phyloP scores from a whole-genome alignment of 2,113 vertebrate species.

The Otus sunia region DNA sequence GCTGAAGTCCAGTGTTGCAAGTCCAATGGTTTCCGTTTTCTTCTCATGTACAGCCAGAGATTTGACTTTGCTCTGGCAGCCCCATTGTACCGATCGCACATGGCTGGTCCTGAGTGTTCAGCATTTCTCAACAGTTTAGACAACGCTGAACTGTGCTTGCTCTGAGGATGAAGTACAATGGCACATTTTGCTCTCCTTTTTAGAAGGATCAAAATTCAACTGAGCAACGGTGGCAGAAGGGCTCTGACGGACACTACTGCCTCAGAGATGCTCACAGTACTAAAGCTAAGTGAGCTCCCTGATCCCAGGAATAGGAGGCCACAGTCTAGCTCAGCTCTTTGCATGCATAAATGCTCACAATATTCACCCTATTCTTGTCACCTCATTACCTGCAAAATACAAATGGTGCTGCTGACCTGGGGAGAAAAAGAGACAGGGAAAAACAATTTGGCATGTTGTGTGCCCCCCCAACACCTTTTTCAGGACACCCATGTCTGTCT shows the following conservation, averaged over 20 bases:
- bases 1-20: neutral
- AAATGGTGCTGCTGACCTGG: neutral
- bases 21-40: neutral
- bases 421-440: neutral
- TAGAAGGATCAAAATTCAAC: neutral
- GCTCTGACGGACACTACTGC: neutral
- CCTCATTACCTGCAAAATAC: neutral
- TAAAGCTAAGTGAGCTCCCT: neutral
- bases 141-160: neutral
- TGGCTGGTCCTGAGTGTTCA: neutral
- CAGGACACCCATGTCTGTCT: neutral
- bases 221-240: neutral
- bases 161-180: neutral
- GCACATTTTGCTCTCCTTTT: neutral
- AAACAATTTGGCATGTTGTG: neutral
- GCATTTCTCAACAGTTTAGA: neutral
- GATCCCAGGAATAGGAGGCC: neutral
- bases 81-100: accelerated
- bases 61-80: neutral
- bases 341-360: neutral
- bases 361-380: neutral
- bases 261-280: neutral
- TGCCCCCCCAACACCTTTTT: neutral
- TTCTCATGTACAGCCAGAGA: neutral
- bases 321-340: neutral